These are phyloP conservation scores for Brachyalestes nurse DNA, from an alignment of 2,797 vertebrate species.

Conservation along the genomic window DNA sequence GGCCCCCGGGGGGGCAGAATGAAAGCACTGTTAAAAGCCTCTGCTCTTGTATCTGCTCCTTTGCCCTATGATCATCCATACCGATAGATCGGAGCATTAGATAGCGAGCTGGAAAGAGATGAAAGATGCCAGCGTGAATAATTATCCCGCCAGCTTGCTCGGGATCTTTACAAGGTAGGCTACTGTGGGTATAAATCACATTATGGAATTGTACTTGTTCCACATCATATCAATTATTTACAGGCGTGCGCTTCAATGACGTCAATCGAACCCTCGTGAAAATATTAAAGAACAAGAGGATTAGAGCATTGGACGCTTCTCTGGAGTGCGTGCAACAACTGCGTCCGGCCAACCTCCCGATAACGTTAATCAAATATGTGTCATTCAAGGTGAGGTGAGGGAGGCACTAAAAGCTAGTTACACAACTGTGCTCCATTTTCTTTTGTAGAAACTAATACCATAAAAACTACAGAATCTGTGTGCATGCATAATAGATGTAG, in stretches of 20 bases:
- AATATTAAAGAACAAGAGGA: constrained; percentile 10
- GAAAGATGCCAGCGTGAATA: constrained; percentile 30
- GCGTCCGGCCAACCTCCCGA: not conserved
- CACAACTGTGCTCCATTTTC: not conserved
- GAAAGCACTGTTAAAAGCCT: constrained; percentile 31
- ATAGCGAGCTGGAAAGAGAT: constrained; percentile 7
- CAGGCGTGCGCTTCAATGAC: not conserved
- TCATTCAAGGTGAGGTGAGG: not conserved
- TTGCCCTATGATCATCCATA: constrained; percentile 25
- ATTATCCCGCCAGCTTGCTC: not conserved
- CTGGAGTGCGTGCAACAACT: too few species aligned
- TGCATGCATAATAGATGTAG: not conserved
- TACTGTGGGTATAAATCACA: constrained; percentile 25
- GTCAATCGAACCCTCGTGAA: not conserved
- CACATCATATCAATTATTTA: constrained; percentile 22
- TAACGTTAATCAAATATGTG: not conserved
- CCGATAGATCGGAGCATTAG: not conserved
- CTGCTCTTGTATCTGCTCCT: constrained; percentile 19
- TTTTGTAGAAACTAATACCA: too few species aligned
- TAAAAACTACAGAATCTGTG: not conserved
- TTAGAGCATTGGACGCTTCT: not conserved
- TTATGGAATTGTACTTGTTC: constrained; percentile 10
- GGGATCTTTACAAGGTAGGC: constrained; percentile 5
- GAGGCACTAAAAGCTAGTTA: not conserved
- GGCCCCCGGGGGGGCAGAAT: constrained; percentile 10